Conservation (phyloP, 1,140 invertebrate species). For the Orchestia grillus region DNA sequence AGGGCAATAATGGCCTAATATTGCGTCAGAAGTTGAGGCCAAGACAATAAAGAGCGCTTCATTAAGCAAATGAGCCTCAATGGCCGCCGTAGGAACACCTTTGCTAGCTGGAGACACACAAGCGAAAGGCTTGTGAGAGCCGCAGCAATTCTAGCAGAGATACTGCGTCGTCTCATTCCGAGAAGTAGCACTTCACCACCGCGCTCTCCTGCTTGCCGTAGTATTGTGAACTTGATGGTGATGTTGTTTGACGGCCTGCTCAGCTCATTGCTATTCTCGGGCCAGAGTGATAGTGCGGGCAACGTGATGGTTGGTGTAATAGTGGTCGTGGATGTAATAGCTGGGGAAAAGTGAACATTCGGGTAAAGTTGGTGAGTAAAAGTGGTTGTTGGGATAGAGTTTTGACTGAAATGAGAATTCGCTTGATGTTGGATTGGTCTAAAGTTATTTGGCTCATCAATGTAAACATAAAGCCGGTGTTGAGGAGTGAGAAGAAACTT, state of each 20-base stretch:
- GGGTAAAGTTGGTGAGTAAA: not conserved
- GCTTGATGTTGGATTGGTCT: not conserved
- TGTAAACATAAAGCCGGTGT: not conserved
- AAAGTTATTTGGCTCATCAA: not conserved
- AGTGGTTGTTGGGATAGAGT: not conserved
- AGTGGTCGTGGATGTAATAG: not conserved
- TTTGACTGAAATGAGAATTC: not conserved
- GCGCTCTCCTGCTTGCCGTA: not conserved
- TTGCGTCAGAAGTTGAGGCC: conserved; percentile 35
- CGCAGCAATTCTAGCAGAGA: not conserved
- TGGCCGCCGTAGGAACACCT: not conserved
- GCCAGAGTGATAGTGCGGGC: not conserved
- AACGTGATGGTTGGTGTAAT: not conserved
- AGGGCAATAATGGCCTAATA: conserved; percentile 8
- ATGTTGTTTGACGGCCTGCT: not conserved
- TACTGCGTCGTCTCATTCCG: not conserved
- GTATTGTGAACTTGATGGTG: not conserved
- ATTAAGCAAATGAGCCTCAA: conserved; percentile 12
- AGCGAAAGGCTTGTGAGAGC: not conserved
- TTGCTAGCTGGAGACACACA: not conserved
- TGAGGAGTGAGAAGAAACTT: too few relatives aligned
- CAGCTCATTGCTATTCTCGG: not conserved
- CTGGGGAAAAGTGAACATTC: not conserved
- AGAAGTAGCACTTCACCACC: not conserved
- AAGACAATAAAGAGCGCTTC: conserved; percentile 25